Percentiles rank a stretch among this genome's conserved stretches.
These are phyloP conservation scores for Hecatera dysodea DNA, from an alignment of 2,888 invertebrate genomes.

Conservation along the genomic window DNA sequence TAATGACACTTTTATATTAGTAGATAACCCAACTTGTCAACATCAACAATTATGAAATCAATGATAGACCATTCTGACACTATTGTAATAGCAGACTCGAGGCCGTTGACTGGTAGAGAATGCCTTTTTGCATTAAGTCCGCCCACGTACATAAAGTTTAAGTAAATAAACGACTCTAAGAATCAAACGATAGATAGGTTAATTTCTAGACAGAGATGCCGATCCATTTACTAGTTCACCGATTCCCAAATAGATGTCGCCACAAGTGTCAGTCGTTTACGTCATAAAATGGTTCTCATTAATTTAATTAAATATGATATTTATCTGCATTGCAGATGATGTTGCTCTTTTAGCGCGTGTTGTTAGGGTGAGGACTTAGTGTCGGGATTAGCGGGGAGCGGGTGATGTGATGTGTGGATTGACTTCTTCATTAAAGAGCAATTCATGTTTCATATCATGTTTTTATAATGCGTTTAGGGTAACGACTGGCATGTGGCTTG, in stretches of 20 bases:
- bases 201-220: not conserved
- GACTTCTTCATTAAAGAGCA: not conserved
- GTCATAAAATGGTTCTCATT: slow-evolving; percentile 66
- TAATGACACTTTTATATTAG: no score
- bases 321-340: slow-evolving; percentile 82
- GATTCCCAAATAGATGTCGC: slow-evolving; percentile 50
- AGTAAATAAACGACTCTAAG: not conserved
- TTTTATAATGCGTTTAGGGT: not conserved
- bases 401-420: not conserved
- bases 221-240: slow-evolving; percentile 33
- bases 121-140: no score
- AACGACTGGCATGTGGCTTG: no score
- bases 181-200: rapidly evolving
- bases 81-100: no score
- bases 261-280: slow-evolving; percentile 38
- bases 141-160: no score
- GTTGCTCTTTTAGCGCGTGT: slow-evolving; percentile 76
- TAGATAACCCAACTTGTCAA: no score
- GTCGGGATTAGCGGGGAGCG: slow-evolving; percentile 53
- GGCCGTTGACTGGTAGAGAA: no score
- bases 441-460: not conserved
- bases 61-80: no score
- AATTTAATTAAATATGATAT: slow-evolving; percentile 78
- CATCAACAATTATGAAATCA: no score
- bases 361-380: slow-evolving; percentile 42